Base-by-base conservation (phyloP, 2,888 invertebrate genomes). In the Leptopilina drosophilae region DNA sequence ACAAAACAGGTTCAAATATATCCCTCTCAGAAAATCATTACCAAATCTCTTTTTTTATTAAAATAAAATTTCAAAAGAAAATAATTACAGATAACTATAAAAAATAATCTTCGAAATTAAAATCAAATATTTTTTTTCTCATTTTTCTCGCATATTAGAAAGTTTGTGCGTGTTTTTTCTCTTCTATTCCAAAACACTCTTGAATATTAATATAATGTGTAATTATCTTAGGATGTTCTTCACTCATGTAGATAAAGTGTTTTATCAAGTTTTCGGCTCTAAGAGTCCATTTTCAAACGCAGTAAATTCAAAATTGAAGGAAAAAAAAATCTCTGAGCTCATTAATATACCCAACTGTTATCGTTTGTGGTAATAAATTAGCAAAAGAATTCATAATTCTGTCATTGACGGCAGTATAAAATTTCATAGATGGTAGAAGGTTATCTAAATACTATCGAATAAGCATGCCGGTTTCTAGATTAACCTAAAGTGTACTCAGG, bases 1-100 rank as follows among this genome's bases (percentile, higher is more conserved):
- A 73, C 15, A 33, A 56, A 33, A 73, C 73, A 53, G 56, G 73
- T 73, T 40, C 73, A 73, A 56, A 73, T 73, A 73, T 33, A 33
- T 33, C 33, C 33, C 56, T 56, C 14, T 9, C n/a, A 12, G 33
- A 12, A 73, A 53, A 73, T 56, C n/a, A 73, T 73, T 53, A 56
- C 56, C 20, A n/a, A 73, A 73, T 73, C 33, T 73, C 8, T 42
- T 20, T 42, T 5, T 8, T 9, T 49, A 49, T 49, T 9, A 49
- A 49, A 49, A 49, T 11, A 12, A 8, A 12, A 49, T 33, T 33
- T 33, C 2, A 20, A 62, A 8, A 62, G 8, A 62, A 62, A 62
- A 62, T 20, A 62, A 6, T 62, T 20, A n/a, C 15, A 62, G 5
- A 49, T 49, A 11, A n/a, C 59, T n/a, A 62, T 1, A 33, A 33